Evolutionary conservation across 2,888 invertebrate species (phyloP).

Genomic region (Leucophenga maculata): DNA sequence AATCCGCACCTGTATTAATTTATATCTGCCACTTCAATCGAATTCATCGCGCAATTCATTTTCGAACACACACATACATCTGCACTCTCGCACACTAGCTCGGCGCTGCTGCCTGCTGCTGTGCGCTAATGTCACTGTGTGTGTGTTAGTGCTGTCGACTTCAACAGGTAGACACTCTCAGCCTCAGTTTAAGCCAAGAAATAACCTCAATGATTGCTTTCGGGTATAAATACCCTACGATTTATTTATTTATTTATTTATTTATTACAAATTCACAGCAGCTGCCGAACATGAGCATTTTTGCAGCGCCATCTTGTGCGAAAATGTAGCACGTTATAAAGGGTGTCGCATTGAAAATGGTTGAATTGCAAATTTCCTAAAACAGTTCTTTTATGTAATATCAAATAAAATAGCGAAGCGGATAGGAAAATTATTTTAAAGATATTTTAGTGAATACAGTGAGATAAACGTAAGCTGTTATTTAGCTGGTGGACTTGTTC

Average conservation of each 20-base stretch:
- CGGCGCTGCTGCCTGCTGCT: not conserved
- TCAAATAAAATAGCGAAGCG: too few relatives aligned
- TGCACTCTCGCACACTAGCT: not conserved
- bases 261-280: conserved; percentile 1
- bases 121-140: not conserved
- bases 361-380: too few relatives aligned
- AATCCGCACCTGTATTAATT: conserved; percentile 25
- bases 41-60: conserved; percentile 15
- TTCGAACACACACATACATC: conserved; percentile 11
- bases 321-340: conserved; percentile 47
- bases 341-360: conserved; percentile 38
- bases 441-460: too few relatives aligned
- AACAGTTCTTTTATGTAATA: too few relatives aligned
- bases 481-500: too few relatives aligned
- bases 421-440: too few relatives aligned
- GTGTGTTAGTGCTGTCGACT: conserved; percentile 15
- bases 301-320: conserved; percentile 46
- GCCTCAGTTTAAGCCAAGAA: conserved; percentile 8
- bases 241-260: not conserved
- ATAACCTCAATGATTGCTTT: conserved; percentile 9
- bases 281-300: conserved; percentile 16
- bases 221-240: not conserved
- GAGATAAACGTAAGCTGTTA: too few relatives aligned
- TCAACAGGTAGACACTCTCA: conserved; percentile 21
- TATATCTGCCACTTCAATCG: conserved; percentile 15